Evolutionary conservation across 2,888 invertebrate species (phyloP).

Genomic region (Parasteatoda lunata): DNA sequence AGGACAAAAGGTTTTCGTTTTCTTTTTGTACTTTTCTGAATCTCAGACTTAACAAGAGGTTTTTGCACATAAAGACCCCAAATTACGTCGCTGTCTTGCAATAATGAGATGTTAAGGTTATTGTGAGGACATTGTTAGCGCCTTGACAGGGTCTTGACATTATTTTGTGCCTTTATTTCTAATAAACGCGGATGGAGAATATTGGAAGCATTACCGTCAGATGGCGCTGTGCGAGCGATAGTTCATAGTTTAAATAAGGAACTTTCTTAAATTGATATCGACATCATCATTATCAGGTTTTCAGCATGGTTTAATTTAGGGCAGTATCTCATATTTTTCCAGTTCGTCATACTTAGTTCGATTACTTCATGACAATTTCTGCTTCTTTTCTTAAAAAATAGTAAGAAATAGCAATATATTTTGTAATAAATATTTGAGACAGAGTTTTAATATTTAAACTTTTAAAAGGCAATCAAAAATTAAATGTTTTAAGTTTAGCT

Average conservation of each 20-base stretch:
- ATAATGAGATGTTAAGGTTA: slow-evolving; percentile 62
- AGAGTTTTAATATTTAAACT: too few relatives aligned
- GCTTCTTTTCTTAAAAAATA: too few relatives aligned
- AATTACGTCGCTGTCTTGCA: slow-evolving; percentile 52
- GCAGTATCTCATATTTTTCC: background rate
- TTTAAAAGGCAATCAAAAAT: too few relatives aligned
- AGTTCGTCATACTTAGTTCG: too few relatives aligned
- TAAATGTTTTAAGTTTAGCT: too few relatives aligned
- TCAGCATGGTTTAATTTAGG: background rate
- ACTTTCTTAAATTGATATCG: slow-evolving; percentile 16
- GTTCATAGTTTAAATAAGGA: background rate
- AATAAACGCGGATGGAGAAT: slow-evolving; percentile 30
- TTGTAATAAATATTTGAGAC: too few relatives aligned
- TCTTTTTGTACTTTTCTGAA: slow-evolving; percentile 47
- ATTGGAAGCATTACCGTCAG: background rate
- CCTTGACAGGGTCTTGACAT: slow-evolving; percentile 40
- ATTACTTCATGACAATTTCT: too few relatives aligned
- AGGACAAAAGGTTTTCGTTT: slow-evolving; percentile 23
- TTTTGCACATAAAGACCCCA: slow-evolving; percentile 39
- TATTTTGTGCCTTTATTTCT: slow-evolving; percentile 47
- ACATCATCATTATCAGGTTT: slow-evolving; percentile 8
- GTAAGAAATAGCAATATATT: too few relatives aligned
- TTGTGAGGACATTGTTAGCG: slow-evolving; percentile 59
- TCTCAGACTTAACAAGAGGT: slow-evolving; percentile 44
- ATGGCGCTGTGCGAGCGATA: background rate